These are phyloP conservation scores for Tiliqua scincoides DNA, from an alignment of 2,113 vertebrate species.

Conservation along the genomic window DNA sequence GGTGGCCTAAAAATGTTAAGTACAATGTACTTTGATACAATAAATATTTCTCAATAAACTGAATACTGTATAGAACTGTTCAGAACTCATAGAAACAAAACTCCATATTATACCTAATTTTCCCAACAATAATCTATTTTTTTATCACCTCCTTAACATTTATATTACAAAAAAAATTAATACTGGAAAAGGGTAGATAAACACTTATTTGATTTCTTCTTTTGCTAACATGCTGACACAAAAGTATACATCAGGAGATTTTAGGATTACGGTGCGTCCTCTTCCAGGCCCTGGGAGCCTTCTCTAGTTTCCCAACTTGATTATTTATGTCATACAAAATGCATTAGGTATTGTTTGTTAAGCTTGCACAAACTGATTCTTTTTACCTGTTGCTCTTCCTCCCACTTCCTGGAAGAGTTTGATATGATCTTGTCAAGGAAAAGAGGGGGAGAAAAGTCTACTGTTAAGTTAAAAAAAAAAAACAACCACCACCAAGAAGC, in stretches of 20 bases:
- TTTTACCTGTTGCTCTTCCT: constrained; percentile 47
- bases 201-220: constrained; percentile 78
- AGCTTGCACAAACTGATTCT: constrained; percentile 45
- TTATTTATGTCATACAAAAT: constrained; percentile 57
- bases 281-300: constrained; percentile 57
- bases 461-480: constrained; percentile 36
- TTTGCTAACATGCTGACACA: constrained; percentile 76
- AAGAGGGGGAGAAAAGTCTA: neutral
- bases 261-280: constrained; percentile 64
- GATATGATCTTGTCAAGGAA: constrained; percentile 36
- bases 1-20: constrained; percentile 90
- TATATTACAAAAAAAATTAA: constrained; percentile 89
- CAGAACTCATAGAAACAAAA: constrained; percentile 82
- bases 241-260: constrained; percentile 67
- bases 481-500: constrained; percentile 27
- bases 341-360: constrained; percentile 41
- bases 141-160: constrained; percentile 80
- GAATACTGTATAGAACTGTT: constrained; percentile 86
- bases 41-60: constrained; percentile 97
- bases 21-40: constrained; percentile 96
- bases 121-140: constrained; percentile 87
- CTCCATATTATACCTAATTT: constrained; percentile 89
- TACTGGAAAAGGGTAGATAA: constrained; percentile 87
- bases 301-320: constrained; percentile 52
- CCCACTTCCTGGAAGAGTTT: constrained; percentile 55